Conservation (phyloP, 2,797 vertebrate species). For the Hylomyscus alleni region DNA sequence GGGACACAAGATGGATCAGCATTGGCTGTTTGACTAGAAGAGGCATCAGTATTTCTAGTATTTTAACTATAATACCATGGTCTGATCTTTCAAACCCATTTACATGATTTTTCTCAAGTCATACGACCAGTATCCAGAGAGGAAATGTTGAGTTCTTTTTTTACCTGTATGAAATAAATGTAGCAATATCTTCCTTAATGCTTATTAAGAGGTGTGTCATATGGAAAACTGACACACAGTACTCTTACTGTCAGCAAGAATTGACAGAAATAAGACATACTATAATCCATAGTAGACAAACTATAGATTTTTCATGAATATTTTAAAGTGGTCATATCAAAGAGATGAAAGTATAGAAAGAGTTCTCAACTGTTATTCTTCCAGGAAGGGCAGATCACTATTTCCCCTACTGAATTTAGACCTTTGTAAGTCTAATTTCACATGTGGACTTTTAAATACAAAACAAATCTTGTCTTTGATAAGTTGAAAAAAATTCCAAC, state of each 20-base stretch:
- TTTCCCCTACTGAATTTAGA: conserved; percentile 76
- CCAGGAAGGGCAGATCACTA: conserved; percentile 77
- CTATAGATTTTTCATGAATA: conserved; percentile 74
- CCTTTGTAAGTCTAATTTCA: conserved; percentile 76
- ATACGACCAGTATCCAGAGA: conserved; percentile 74
- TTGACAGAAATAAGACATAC: not conserved
- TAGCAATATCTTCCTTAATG: conserved; percentile 83
- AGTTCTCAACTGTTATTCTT: conserved; percentile 84
- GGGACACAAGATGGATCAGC: not conserved
- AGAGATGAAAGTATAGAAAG: conserved; percentile 70
- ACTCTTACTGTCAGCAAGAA: conserved; percentile 80
- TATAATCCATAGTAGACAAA: conserved; percentile 64
- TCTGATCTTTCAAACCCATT: conserved; percentile 85
- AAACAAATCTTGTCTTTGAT: conserved; percentile 64
- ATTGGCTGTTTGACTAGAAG: conserved; percentile 76
- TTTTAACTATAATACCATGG: conserved; percentile 79
- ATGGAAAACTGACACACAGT: conserved; percentile 61
- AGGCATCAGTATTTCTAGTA: conserved; percentile 79
- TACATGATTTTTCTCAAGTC: conserved; percentile 83
- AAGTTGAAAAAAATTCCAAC: conserved; percentile 43
- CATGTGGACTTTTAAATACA: conserved; percentile 80
- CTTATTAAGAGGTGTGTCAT: conserved; percentile 73
- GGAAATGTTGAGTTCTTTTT: conserved; percentile 76
- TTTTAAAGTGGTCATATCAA: conserved; percentile 81
- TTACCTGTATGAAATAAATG: conserved; percentile 82